Conservation (phyloP, 2,797 vertebrate genomes). For the Scarus forsteni region DNA sequence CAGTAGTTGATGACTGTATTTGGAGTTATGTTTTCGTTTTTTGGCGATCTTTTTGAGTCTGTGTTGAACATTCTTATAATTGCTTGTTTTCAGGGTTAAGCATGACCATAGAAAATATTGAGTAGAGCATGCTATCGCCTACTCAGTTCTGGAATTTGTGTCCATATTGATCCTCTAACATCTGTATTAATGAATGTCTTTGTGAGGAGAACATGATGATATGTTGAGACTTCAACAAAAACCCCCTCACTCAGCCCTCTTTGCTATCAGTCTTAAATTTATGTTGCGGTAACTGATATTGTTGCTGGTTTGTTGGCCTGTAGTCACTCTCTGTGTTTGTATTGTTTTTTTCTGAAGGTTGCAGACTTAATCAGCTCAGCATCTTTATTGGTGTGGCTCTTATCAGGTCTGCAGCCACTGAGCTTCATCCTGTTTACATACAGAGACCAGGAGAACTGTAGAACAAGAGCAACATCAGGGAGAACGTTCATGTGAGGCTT, state of each 20-base stretch:
- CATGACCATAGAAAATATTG: too few species aligned
- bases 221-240: background rate
- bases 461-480: constrained; percentile 18
- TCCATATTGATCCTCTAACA: too few species aligned
- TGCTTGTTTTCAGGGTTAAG: too few species aligned
- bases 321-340: too few species aligned
- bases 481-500: constrained; percentile 52
- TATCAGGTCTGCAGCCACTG: constrained; percentile 61
- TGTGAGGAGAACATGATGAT: too few species aligned
- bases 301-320: constrained; percentile 20
- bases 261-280: constrained; percentile 66
- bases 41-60: too few species aligned
- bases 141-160: too few species aligned
- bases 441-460: constrained; percentile 43
- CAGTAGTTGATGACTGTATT: too few species aligned
- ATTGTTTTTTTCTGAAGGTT: background rate
- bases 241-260: constrained; percentile 15
- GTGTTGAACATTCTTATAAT: too few species aligned
- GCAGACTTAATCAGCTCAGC: constrained; percentile 63
- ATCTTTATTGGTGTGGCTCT: constrained; percentile 65
- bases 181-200: too few species aligned
- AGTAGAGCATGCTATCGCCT: too few species aligned
- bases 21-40: too few species aligned
- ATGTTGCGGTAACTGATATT: constrained; percentile 32
- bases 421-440: constrained; percentile 73